Conservation (phyloP, 1,140 invertebrate genomes). For the Melitaea cinxia region DNA sequence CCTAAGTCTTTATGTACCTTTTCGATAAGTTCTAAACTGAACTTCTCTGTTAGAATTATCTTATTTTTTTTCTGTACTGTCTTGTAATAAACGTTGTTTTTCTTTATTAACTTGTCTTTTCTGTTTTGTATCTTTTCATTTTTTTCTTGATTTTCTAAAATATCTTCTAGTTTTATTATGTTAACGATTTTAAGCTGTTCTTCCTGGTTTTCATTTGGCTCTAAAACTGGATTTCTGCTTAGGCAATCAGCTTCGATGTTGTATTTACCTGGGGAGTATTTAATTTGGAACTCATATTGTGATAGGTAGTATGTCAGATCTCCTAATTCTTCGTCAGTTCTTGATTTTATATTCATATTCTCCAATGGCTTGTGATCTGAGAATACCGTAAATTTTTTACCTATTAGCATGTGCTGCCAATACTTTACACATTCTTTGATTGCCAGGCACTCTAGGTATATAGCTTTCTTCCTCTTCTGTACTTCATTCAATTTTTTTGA, state of each 20-base stretch:
- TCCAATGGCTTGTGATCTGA: slow-evolving; percentile 70
- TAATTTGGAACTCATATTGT: slow-evolving; percentile 59
- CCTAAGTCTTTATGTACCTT: slow-evolving; percentile 7
- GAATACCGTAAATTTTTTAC: slow-evolving; percentile 57
- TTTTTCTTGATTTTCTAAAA: background rate
- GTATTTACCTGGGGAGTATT: slow-evolving; percentile 57
- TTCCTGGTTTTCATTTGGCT: slow-evolving; percentile 30
- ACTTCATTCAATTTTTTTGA: slow-evolving; percentile 42
- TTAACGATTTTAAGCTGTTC: background rate
- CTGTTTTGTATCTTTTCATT: background rate
- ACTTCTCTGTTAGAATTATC: slow-evolving; percentile 23
- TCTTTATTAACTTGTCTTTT: background rate
- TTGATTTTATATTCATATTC: slow-evolving; percentile 50
- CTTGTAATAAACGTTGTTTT: background rate
- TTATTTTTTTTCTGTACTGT: slow-evolving; percentile 9
- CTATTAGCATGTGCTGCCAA: slow-evolving; percentile 67
- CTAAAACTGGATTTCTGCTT: slow-evolving; percentile 61
- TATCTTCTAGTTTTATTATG: background rate
- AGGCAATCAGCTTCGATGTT: slow-evolving; percentile 63
- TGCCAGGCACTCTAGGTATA: slow-evolving; percentile 44
- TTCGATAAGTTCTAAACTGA: slow-evolving; percentile 18
- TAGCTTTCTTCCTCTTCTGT: slow-evolving; percentile 43
- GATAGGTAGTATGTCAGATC: slow-evolving; percentile 57
- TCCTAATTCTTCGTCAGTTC: slow-evolving; percentile 47
- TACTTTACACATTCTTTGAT: slow-evolving; percentile 70